Evolutionary conservation across 2,113 vertebrate genomes (phyloP), one percentile per base, ranked within the genome.

Genomic region (Petromus typicus): DNA sequence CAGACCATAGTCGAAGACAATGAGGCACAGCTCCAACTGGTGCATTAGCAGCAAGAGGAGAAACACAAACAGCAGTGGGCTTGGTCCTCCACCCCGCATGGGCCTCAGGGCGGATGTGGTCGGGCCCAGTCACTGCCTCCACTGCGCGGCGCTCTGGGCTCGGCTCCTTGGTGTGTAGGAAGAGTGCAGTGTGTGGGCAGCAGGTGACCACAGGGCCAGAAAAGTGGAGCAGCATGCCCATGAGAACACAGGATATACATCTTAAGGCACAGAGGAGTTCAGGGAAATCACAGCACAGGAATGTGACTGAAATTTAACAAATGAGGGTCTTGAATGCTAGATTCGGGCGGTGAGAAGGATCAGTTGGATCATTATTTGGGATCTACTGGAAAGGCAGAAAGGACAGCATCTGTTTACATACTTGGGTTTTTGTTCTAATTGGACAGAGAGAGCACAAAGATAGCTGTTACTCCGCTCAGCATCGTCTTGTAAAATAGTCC

Each of bases 331-430:
- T 61, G 88, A 56, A 63, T n/a, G 22, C 12, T n/a, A 79, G 23
- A 71, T 84, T 64, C 83, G 45, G 71, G 20, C 18, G 37, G 37
- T 54, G 2, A 78, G 7, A 78, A 54, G 27, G 25, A 88, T 37
- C 64, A 76, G 20, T 64, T 63, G 45, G 32, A 34, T 54, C 20
- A 79, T 96, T 82, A 51, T 59, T 91, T 93, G 82, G 57, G 92
- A 92, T 63, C 12, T 16, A 63, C 1, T 61, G 37, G 78, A 56
- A 17, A 80, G 45, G 63, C 16, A 25, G 5, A 37, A 90, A 63
- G 40, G 32, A 45, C 10, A 32, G 12, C 63, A 59, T 63, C 54
- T 90, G 23, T 51, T 43, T 85, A 69, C 93, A 82, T 9, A 89
- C n/a, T n/a, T 48, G 54, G 27, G 34, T 14, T 8, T 51, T 40